Evolutionary conservation across 2,797 vertebrate species (phyloP), one percentile per base, ranked within the genome.

Genomic region (Sebastes aleutianus): DNA sequence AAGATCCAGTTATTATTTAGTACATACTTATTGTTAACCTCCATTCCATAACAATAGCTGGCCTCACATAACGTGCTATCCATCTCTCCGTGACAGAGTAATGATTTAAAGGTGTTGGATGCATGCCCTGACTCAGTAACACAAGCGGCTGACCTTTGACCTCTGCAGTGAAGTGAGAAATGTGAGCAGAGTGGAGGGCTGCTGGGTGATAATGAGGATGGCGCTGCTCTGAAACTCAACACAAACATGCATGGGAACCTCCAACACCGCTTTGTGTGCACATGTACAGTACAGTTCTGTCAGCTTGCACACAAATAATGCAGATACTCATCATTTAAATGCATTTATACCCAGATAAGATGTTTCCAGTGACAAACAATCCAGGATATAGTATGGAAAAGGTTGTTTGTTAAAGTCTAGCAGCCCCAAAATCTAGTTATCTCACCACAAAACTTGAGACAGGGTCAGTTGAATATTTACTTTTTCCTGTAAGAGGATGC

Each of bases 151-250:
- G 82, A 92, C 84, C 88, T 24, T 29, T 84, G 77, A 90, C 66
- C 87, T 74, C 78, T 56, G 85, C 76, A 58, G 73, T 39, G 57
- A 74, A 75, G 87, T 81, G 79, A 87, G 85, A 89, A 87, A 89
- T 86, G 86, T 63, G 81, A 90, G 85, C 56, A 39, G 74, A 78
- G 82, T 18, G 74, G 53, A 68, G 67, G 70, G 80, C 67, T 72
- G 82, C 85, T 24, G 64, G 83, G 87, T 70, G 89, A 90, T 93
- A 91, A 91, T 89, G 88, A 89, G 87, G 71, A 81, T 16, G 75
- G 27, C 5, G 16, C 73, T 78, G 74, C 62, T 58, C 68, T 85
- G 85, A 78, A 87, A 92, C 83, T 77, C 80, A 83, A 79, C 80
- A 88, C 84, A 86, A 80, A 85, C 72, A 74, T 29, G 73, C 63